Percentiles rank a stretch among this genome's conserved stretches.
phyloP scores from a whole-genome alignment of 2,113 vertebrate species.

The Sylvilagus bachmani region DNA sequence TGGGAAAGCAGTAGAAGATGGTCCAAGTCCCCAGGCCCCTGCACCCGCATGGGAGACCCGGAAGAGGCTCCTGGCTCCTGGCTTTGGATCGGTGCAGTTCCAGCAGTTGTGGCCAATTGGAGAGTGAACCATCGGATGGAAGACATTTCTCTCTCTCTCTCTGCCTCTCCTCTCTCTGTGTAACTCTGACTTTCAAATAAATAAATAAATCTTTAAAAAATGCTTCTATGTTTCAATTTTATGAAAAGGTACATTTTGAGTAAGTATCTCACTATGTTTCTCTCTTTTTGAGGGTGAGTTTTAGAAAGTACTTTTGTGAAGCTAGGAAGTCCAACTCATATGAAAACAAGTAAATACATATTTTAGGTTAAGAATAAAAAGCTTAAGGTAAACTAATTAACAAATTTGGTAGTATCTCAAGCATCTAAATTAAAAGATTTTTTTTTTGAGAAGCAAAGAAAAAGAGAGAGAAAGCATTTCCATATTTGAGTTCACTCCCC shows the following conservation, averaged over 20 bases:
- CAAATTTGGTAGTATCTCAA: not conserved
- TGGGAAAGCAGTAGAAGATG: no score
- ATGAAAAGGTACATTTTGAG: constrained; percentile 46
- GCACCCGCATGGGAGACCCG: no score
- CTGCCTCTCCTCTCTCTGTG: no score
- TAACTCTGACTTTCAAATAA: no score
- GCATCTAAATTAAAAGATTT: not conserved
- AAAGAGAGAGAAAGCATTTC: no score
- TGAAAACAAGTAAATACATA: constrained; percentile 51
- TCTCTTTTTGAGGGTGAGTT: constrained; percentile 32
- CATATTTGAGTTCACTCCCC: no score
- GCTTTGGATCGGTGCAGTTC: no score
- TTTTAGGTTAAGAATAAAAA: constrained; percentile 67
- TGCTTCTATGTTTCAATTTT: constrained; percentile 17
- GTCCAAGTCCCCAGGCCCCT: no score
- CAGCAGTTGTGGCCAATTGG: no score
- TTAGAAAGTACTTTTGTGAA: not conserved
- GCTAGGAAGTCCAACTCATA: constrained; percentile 33
- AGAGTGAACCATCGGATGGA: no score
- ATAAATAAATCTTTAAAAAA: not conserved
- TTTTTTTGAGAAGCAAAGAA: not conserved
- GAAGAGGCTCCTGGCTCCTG: no score
- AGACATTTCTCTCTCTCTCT: no score
- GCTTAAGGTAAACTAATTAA: constrained; percentile 65
- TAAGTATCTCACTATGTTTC: constrained; percentile 18